Base-by-base conservation (phyloP, 2,888 invertebrate genomes). In the Callyntrura guangdongensis region DNA sequence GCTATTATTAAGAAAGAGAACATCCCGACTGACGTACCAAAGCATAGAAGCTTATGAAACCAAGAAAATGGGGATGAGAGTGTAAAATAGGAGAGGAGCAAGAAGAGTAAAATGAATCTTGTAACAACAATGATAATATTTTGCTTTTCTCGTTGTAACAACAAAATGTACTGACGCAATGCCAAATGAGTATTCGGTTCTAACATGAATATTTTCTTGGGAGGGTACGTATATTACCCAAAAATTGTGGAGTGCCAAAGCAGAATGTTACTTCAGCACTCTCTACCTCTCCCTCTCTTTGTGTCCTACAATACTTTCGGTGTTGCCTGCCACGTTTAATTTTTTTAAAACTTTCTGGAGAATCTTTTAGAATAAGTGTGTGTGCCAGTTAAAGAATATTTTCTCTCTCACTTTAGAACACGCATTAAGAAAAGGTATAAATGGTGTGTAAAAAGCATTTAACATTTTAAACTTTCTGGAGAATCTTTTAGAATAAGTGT, bases 301-400 rank as follows among this genome's bases (percentile, higher is more conserved):
- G n/a, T n/a, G n/a, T n/a, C 47, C 12, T 47, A 72, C 72, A 17
- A 17, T 14, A n/a, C 17, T 69, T 20, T 36, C 20, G 82, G 17
- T 20, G 36, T 17, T 64, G 27, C 49, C 11, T 45, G 59, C 74
- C 20, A 22, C 47, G 49, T 20, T 74, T 36, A 17, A 72, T 36
- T 17, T 72, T n/a, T 72, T 49, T 20, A 49, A 49, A 74, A 74
- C 9, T 74, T 82, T 20, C 22, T 86, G 47, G 49, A 72, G 59
- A 85, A 85, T 74, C 86, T 86, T 86, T 59, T 45, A 74, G 86
- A 74, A 86, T 72, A 53, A 45, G 17, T 74, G 4, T 84, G 69
- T n/a, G 61, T 6, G 47, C n/a, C 27, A n/a, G 17, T 36, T 0
- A 72, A 47, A 9, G 4, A 17, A 74, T 9, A 20, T 2, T 36